A percentile compares a stretch with the other conserved stretches of the same genome.
Conservation (phyloP, 2,888 invertebrate species). For the Melanophora roralis region DNA sequence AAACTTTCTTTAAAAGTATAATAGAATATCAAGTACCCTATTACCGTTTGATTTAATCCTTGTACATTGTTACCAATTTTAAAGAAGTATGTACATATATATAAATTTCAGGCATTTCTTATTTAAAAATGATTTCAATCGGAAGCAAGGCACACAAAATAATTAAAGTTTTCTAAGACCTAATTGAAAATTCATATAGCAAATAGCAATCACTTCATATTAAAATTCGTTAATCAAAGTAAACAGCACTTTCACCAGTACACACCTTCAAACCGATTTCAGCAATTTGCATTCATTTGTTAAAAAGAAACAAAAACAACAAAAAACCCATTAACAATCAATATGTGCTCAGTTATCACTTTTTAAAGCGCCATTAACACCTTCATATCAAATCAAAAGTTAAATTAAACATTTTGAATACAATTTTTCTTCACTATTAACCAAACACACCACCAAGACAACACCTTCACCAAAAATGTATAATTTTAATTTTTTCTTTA, state of each 20-base stretch:
- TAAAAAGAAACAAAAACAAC: too few species aligned
- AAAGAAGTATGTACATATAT: background rate
- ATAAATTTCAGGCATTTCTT: background rate
- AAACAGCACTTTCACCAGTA: conserved; percentile 9
- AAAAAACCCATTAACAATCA: too few species aligned
- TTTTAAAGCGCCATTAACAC: background rate
- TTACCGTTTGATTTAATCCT: conserved; percentile 74
- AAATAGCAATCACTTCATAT: background rate
- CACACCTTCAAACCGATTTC: too few species aligned
- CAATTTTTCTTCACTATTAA: background rate
- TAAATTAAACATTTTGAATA: too few species aligned
- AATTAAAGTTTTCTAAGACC: background rate
- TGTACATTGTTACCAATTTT: conserved; percentile 32
- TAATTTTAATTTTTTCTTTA: background rate
- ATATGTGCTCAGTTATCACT: background rate
- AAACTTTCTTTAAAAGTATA: background rate
- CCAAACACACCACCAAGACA: background rate
- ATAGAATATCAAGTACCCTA: conserved; percentile 59
- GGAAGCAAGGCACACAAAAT: background rate
- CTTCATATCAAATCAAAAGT: background rate
- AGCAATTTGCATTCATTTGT: too few species aligned
- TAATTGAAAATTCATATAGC: background rate
- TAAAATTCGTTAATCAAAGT: background rate
- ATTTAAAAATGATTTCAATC: background rate
- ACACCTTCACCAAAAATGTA: background rate